Base-by-base conservation (phyloP, 2,113 vertebrate genomes). In the Coreoperca whiteheadi region DNA sequence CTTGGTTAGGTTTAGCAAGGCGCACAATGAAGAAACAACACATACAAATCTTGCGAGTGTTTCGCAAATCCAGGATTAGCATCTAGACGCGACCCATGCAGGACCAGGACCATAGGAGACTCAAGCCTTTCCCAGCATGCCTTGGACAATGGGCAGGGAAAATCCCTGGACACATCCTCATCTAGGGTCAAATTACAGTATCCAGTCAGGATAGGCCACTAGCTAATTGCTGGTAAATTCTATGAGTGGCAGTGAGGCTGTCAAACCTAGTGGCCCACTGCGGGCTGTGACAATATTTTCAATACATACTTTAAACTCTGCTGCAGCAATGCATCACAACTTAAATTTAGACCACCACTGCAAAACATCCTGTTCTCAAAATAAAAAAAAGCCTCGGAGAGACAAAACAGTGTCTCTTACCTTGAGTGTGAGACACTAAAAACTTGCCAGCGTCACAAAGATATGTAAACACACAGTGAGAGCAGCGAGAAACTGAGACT, bases 331-430 rank as follows among this genome's bases (percentile, higher is more conserved):
- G 48, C 43, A 75, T 63, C 67, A 39, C 28, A 56, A 10, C 46
- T 67, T 76, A 73, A 57, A 79, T 85, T 76, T 76, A 71, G 79
- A 76, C 12, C 34, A 30, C 56, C 56, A 15, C 34, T 32, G 30
- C 43, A 56, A 83, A 68, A 78, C 68, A 81, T 73, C 68, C 67
- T 60, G 66, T 39, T 10, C 41, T 59, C 20, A 82, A 68, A 79
- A 85, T 63, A 48, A 56, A 66, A 32, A 41, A 75, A 57, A 39
- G 41, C 64, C 63, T 56, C 0, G 9, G 56, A 60, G 68, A 79
- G 50, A 81, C 69, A 65, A 87, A 70, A 61, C 43, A 37, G n/a
- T 9, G 10, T 30, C 39, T 78, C 74, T 28, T n/a, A 57, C 65
- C 37, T 8, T 21, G 54, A 50, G 32, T 21, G 18, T 3, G 68